These are phyloP conservation scores for Dendrolimus pini DNA, from an alignment of 2,888 invertebrate genomes.

Conservation along the genomic window DNA sequence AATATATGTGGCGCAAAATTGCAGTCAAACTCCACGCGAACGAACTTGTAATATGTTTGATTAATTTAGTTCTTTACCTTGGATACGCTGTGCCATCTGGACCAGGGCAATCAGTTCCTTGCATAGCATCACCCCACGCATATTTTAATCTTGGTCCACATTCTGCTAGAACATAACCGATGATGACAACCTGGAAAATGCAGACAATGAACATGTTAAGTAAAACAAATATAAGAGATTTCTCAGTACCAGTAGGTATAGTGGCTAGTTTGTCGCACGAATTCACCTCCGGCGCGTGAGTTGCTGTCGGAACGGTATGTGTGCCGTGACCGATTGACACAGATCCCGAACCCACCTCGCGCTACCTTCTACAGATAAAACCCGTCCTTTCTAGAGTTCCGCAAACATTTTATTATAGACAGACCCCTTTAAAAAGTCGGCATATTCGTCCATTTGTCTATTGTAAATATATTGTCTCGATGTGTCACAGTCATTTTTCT, in stretches of 20 bases:
- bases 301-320: constrained; percentile 47
- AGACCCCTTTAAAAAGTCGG: too few species aligned
- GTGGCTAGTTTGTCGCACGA: constrained; percentile 30
- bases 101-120: constrained; percentile 87
- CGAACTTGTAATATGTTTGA: too few species aligned
- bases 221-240: neutral
- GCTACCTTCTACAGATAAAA: constrained; percentile 45
- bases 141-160: constrained; percentile 85
- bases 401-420: too few species aligned
- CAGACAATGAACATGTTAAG: constrained; percentile 1
- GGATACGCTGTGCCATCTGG: constrained; percentile 91
- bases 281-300: constrained; percentile 42
- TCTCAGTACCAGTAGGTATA: constrained; percentile 11
- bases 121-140: constrained; percentile 91
- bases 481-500: too few species aligned
- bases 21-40: too few species aligned
- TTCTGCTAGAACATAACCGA: constrained; percentile 47
- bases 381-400: constrained; percentile 37
- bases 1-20: too few species aligned
- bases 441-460: too few species aligned
- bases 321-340: constrained; percentile 67
- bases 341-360: constrained; percentile 44
- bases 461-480: too few species aligned
- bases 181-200: constrained; percentile 48
- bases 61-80: constrained; percentile 68